Base-by-base conservation (phyloP, 2,888 invertebrate species). In the Hanleya hanleyi region DNA sequence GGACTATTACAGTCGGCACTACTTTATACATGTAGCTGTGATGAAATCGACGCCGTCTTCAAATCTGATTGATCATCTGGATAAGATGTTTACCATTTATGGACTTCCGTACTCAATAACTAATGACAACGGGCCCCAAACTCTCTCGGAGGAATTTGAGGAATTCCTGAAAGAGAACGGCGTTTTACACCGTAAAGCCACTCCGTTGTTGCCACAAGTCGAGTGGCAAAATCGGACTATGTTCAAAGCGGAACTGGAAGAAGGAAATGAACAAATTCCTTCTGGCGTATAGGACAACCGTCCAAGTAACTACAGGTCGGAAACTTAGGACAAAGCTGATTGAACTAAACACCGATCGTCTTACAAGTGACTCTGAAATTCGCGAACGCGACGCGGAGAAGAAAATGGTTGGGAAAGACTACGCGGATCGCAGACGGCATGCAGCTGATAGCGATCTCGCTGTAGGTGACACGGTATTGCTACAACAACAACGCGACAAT, bases 321-420 rank as follows among this genome's bases (percentile, higher is more conserved):
- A 47, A 72, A 26, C 69, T 77, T n/a, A 26, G 71, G 37, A 69
- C 77, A 4, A 75, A 77, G 36, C 57, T 77, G 35, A 69, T 75
- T 9, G 37, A 37, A 64, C 35, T 33, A 22, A 33, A 26, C n/a
- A 37, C 66, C 37, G n/a, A n/a, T n/a, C n/a, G n/a, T n/a, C n/a
- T n/a, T n/a, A n/a, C n/a, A n/a, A n/a, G n/a, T n/a, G n/a, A n/a
- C n/a, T 9, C 15, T 18, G 22, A 33, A 29, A 50, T 74, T 7
- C 22, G 49, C 15, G 70, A 70, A 36, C 12, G 47, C 29, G 74
- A 74, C 47, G 15, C 18, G 12, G 61, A 57, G 26, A 15, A 33
- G 38, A 74, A 74, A 41, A 41, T 49, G 41, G 71, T 71, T 35
- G 57, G 57, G n/a, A 67, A 70, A 33, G 62, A 35, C 15, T 71